Evolutionary conservation across 2,797 vertebrate genomes (phyloP), one percentile per base, ranked within the genome.

Genomic region (Synaphobranchus kaupii): DNA sequence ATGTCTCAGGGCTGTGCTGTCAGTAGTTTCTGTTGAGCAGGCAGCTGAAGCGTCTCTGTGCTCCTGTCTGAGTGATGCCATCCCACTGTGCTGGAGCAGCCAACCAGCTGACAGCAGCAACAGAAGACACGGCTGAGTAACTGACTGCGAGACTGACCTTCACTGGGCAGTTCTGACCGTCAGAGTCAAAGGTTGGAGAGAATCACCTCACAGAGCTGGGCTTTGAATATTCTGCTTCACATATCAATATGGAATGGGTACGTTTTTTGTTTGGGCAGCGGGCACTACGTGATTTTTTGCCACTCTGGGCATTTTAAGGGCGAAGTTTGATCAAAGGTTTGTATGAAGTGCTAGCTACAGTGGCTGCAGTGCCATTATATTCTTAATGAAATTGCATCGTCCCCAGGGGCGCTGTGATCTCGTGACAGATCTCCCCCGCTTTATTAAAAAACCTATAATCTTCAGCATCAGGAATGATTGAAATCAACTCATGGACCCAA

Each of bases 81-180:
- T 78, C 73, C 73, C 39, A 22, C 13, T 5, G 17, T 15, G 4
- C 73, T 47, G 73, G 73, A 78, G 73, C 39, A 47, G 13, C 17
- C 73, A 73, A 39, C 28, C 68, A 39, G 68, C 68, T 73, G 68
- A 73, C 68, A 73, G 68, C 68, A 34, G 68, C n/a, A 39, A 73
- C 68, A 73, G 68, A 31, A 73, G 9, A 15, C 31, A 31, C 39
- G 68, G 5, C 63, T 66, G 63, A n/a, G 8, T 66, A 28, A 66
- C 63, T 1, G 9, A 17, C 15, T 60, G 66, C 25, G 0, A 28
- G 12, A 71, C 9, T 13, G 66, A 31, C 66, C 66, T 71, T 9
- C 66, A 13, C n/a, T 71, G 1, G 31, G 5, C 66, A 71, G 7
- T 20, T 73, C 68, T 73, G 28, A 66, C n/a, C 34, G 28, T 13